These are phyloP conservation scores for Anoplophora glabripennis DNA, from an alignment of 1,140 invertebrate genomes.

Conservation along the genomic window DNA sequence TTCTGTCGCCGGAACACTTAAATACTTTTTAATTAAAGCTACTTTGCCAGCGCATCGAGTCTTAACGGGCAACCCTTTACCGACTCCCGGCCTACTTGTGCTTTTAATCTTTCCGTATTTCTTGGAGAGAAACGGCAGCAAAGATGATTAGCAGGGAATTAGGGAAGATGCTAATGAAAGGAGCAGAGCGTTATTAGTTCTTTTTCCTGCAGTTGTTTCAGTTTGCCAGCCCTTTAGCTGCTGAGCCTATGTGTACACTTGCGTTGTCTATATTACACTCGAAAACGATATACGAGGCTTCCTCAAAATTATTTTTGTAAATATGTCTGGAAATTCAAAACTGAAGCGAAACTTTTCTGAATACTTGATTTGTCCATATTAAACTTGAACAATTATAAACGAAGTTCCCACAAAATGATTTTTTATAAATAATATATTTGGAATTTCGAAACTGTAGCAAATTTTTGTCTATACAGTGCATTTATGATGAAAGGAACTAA, in stretches of 20 bases:
- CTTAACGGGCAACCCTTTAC: constrained; percentile 28
- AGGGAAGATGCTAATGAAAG: constrained; percentile 15
- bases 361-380: too few relatives aligned
- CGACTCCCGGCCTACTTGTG: constrained; percentile 26
- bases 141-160: constrained; percentile 28
- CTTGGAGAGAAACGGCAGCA: constrained; percentile 24
- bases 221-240: neutral
- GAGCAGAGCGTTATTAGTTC: neutral
- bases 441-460: too few relatives aligned
- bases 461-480: too few relatives aligned
- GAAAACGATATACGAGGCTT: neutral
- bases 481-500: too few relatives aligned
- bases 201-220: neutral
- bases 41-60: constrained; percentile 24
- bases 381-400: too few relatives aligned
- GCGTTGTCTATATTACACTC: too few relatives aligned
- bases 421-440: too few relatives aligned
- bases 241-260: neutral
- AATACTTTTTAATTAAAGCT: constrained; percentile 34
- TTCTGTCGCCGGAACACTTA: constrained; percentile 28
- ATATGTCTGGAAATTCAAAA: neutral
- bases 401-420: too few relatives aligned
- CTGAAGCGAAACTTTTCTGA: too few relatives aligned
- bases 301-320: too few relatives aligned
- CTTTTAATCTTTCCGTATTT: constrained; percentile 30